phyloP scores from a whole-genome alignment of 2,888 invertebrate species.

The Tetramorium bicarinatum region DNA sequence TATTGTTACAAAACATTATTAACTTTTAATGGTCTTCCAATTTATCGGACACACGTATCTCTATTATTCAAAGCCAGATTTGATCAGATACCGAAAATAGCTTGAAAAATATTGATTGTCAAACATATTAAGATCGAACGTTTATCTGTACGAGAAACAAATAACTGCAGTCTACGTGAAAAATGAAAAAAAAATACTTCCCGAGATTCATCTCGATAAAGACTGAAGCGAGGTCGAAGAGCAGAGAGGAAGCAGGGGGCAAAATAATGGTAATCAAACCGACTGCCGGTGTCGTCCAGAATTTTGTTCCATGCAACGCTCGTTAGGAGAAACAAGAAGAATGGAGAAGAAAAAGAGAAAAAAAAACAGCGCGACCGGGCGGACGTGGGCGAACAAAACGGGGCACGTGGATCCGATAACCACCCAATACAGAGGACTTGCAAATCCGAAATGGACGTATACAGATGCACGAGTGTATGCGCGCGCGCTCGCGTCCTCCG shows the following conservation, averaged over 20 bases:
- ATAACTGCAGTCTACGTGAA: not conserved
- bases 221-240: conserved; percentile 31
- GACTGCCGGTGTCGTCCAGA: conserved; percentile 47
- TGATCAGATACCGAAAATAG: not conserved
- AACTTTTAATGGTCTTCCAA: not conserved
- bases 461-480: not conserved
- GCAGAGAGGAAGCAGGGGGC: not conserved
- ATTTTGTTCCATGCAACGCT: conserved; percentile 46
- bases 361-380: not conserved
- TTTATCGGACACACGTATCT: not conserved
- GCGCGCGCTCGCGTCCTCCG: conserved; percentile 16
- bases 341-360: conserved; percentile 21
- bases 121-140: not conserved
- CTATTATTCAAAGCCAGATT: not conserved
- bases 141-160: conserved; percentile 13
- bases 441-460: conserved; percentile 55
- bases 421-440: conserved; percentile 52
- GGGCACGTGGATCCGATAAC: conserved; percentile 54
- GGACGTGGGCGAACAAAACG: conserved; percentile 28
- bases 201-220: conserved; percentile 36
- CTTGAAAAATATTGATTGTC: not conserved
- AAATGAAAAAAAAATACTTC: not conserved
- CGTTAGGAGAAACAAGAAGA: conserved; percentile 52
- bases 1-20: not conserved
- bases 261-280: conserved; percentile 54